Conservation (phyloP, 2,797 vertebrate species). For the Limnodromus scolopaceus region DNA sequence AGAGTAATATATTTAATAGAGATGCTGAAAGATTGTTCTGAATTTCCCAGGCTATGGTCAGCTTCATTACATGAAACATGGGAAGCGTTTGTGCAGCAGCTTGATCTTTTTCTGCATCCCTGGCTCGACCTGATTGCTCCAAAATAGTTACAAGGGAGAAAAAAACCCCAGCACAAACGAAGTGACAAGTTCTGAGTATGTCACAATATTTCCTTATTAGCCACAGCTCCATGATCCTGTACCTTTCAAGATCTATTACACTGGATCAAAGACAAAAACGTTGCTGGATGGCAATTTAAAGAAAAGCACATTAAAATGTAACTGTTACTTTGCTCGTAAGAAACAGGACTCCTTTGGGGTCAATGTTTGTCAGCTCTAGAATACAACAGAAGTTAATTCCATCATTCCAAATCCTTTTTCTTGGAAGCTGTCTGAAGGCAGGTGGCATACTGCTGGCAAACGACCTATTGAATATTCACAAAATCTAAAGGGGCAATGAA, state of each 20-base stretch:
- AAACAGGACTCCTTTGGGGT: neutral
- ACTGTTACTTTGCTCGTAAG: neutral
- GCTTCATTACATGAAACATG: neutral
- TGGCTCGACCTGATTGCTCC: neutral
- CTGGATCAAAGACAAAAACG: neutral
- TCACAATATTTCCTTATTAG: neutral
- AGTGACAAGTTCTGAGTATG: neutral
- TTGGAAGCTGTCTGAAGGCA: neutral
- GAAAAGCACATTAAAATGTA: neutral
- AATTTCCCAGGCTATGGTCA: neutral
- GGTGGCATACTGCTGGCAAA: neutral
- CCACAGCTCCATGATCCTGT: neutral
- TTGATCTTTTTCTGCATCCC: neutral
- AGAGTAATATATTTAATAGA: neutral
- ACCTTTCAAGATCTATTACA: neutral
- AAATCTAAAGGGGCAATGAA: neutral
- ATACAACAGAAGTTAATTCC: neutral
- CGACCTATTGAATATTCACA: neutral
- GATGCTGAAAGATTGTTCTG: neutral
- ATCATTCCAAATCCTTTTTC: neutral
- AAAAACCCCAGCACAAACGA: neutral
- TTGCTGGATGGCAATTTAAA: neutral
- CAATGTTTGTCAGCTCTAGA: neutral
- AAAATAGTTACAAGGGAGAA: neutral
- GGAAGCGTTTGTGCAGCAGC: neutral